A percentile compares a stretch with the other conserved stretches of the same genome.
Evolutionary conservation across 2,113 vertebrate species (phyloP).

Genomic region (Channa argus): DNA sequence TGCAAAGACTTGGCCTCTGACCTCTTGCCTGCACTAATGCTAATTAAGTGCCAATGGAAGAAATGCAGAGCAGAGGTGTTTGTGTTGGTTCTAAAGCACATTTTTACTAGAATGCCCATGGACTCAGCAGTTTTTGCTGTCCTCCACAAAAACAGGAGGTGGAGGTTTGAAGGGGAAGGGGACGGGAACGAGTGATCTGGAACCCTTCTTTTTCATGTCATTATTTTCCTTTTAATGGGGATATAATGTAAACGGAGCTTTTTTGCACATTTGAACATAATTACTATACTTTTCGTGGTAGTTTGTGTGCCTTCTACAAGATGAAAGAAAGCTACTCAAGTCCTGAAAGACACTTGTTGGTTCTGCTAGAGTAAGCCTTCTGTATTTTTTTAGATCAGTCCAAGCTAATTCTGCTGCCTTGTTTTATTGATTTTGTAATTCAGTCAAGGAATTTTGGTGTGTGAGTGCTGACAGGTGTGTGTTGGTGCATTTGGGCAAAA

Average conservation of each 20-base stretch:
- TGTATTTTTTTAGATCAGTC: constrained; percentile 56
- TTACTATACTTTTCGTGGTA: constrained; percentile 69
- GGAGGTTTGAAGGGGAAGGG: not conserved
- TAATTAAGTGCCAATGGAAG: constrained; percentile 72
- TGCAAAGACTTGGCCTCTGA: constrained; percentile 28
- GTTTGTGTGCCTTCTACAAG: constrained; percentile 81
- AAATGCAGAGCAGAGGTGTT: constrained; percentile 40
- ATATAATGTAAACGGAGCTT: constrained; percentile 71
- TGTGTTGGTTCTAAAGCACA: constrained; percentile 53
- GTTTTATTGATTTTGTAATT: constrained; percentile 34
- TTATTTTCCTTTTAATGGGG: constrained; percentile 35
- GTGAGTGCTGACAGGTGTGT: not conserved
- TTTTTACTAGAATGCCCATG: constrained; percentile 11
- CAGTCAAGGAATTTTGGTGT: not conserved
- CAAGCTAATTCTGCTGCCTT: constrained; percentile 66
- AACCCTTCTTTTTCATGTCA: constrained; percentile 1
- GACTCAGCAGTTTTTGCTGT: constrained; percentile 33
- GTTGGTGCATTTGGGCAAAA: not conserved
- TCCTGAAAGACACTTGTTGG: constrained; percentile 33
- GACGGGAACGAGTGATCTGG: not conserved
- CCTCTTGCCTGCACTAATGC: constrained; percentile 32
- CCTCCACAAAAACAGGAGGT: constrained; percentile 13
- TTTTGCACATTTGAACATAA: constrained; percentile 82
- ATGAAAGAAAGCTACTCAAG: constrained; percentile 42
- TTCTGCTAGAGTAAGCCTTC: constrained; percentile 39